phyloP scores from a whole-genome alignment of 1,140 invertebrate genomes.

The Cyclina sinensis region DNA sequence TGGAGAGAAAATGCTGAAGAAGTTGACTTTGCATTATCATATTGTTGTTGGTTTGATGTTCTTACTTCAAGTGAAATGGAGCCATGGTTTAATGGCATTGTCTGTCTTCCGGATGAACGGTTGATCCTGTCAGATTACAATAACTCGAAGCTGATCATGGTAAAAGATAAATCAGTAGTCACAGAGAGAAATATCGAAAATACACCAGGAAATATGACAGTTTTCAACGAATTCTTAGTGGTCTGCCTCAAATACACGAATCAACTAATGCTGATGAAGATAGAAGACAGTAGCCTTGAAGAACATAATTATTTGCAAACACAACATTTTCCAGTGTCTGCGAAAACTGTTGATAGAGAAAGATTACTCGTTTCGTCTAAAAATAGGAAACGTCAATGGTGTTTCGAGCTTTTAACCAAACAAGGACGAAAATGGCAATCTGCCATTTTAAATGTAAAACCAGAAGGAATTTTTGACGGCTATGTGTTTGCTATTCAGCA shows the following conservation, averaged over 20 bases:
- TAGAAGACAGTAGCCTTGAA: neutral
- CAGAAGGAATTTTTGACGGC: neutral
- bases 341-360: neutral
- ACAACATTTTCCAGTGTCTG: neutral
- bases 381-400: neutral
- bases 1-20: too few species aligned
- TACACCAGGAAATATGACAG: neutral
- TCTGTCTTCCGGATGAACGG: conserved; percentile 8
- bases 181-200: neutral
- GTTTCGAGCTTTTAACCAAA: neutral
- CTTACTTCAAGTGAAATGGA: neutral
- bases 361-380: neutral
- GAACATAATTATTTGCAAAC: neutral
- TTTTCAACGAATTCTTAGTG: neutral
- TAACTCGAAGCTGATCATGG: neutral
- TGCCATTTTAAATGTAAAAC: neutral
- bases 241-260: neutral
- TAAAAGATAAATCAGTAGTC: neutral
- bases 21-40: neutral
- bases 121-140: neutral
- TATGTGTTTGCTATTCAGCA: neutral
- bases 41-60: neutral
- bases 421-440: neutral
- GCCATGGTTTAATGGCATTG: neutral
- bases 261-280: neutral